Percentiles rank a stretch among this genome's conserved stretches.
Conservation (phyloP, 2,888 invertebrate species). For the Craniophora ligustri region DNA sequence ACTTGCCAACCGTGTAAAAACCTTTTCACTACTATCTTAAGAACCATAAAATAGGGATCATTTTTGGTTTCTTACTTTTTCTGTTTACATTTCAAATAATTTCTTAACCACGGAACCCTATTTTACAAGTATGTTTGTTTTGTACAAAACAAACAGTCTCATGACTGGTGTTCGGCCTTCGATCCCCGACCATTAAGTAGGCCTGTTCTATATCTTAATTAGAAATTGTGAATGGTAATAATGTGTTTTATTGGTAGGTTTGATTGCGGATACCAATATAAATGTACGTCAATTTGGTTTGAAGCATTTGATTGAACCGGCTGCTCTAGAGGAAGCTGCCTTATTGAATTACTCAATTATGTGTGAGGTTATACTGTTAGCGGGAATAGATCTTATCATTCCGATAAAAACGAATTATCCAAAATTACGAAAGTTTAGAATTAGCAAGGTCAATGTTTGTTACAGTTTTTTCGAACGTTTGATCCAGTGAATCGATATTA, state of each 20-base stretch:
- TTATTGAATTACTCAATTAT: slow-evolving; percentile 60
- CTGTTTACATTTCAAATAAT: not conserved
- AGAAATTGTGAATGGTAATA: slow-evolving; percentile 63
- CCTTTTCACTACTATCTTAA: no score
- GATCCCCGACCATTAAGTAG: slow-evolving; percentile 16
- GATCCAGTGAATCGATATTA: no score
- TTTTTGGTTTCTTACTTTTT: no score
- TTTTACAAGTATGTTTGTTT: not conserved
- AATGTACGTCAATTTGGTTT: slow-evolving; percentile 54
- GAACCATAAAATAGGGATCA: no score
- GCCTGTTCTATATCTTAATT: slow-evolving; percentile 59
- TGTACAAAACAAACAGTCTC: slow-evolving; percentile 12
- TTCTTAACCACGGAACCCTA: not conserved
- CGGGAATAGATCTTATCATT: no score
- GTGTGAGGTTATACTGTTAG: slow-evolving; percentile 26
- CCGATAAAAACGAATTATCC: no score
- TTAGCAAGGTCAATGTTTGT: no score
- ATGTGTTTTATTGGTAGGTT: slow-evolving; percentile 66
- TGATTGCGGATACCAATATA: slow-evolving; percentile 67
- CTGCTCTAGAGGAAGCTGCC: slow-evolving; percentile 57
- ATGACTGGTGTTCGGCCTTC: slow-evolving; percentile 15
- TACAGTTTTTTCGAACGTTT: no score
- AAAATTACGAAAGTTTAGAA: no score
- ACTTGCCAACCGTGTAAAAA: no score
- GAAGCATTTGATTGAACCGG: slow-evolving; percentile 64